Percentiles rank a stretch among this genome's conserved stretches.
These are phyloP conservation scores for Candoia aspera DNA, from an alignment of 2,113 vertebrate genomes.

Conservation along the genomic window DNA sequence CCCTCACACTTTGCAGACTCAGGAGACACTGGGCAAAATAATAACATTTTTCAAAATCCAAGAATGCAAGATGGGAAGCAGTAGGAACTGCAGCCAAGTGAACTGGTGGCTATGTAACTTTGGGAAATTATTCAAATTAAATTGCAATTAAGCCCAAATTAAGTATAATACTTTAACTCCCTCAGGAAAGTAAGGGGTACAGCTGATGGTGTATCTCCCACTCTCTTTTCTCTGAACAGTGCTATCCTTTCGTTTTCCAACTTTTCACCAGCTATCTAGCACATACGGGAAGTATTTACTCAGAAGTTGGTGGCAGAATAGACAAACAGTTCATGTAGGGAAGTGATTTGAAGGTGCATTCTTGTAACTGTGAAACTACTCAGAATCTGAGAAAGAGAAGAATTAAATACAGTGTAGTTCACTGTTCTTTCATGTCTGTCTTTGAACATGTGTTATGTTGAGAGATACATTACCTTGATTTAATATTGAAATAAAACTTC, in stretches of 20 bases:
- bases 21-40: background rate
- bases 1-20: background rate
- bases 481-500: slow-evolving; percentile 7
- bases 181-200: background rate
- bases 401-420: background rate
- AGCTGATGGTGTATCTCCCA: background rate
- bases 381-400: background rate
- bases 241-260: too few relatives aligned
- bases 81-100: background rate
- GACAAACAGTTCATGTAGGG: background rate
- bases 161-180: background rate
- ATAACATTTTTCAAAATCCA: background rate
- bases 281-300: too few relatives aligned
- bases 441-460: background rate
- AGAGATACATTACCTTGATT: rapidly evolving
- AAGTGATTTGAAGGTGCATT: background rate
- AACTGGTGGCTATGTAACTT: background rate
- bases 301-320: background rate
- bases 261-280: background rate
- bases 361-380: too few relatives aligned
- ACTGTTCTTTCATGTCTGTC: background rate
- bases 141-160: background rate
- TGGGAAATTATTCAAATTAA: background rate
- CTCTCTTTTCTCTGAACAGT: background rate
- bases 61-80: background rate